These are phyloP conservation scores for Lota lota DNA, from an alignment of 2,113 vertebrate species.

Conservation along the genomic window DNA sequence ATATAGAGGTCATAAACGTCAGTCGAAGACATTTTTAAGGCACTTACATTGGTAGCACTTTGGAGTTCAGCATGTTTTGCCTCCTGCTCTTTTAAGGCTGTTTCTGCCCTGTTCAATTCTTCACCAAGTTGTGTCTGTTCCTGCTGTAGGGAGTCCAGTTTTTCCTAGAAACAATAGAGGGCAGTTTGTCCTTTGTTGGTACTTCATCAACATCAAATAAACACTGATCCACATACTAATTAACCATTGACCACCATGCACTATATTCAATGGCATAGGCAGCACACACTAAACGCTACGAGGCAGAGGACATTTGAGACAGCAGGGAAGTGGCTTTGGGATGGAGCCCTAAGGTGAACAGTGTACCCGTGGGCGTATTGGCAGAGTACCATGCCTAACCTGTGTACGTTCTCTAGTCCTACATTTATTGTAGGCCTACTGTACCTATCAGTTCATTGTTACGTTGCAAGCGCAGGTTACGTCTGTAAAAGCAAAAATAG, in stretches of 20 bases:
- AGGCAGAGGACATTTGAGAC: too few species aligned
- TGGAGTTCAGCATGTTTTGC: slow-evolving; percentile 12
- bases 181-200: neutral
- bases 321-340: too few species aligned
- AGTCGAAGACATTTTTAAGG: fast-evolving
- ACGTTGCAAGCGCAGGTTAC: too few species aligned
- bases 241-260: neutral
- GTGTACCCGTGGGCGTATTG: too few species aligned
- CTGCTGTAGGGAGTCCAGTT: neutral
- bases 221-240: neutral
- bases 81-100: slow-evolving; percentile 32
- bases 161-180: slow-evolving; percentile 30
- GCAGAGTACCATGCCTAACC: too few species aligned
- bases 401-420: too few species aligned
- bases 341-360: too few species aligned
- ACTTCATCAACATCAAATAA: neutral
- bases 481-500: too few species aligned
- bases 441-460: too few species aligned
- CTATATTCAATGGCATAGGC: too few species aligned
- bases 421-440: too few species aligned
- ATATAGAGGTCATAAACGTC: neutral
- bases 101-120: slow-evolving; percentile 17
- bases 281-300: too few species aligned
- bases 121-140: slow-evolving; percentile 16
- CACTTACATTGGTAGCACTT: slow-evolving; percentile 53